Percentiles rank a stretch among this genome's conserved stretches.
phyloP scores from a whole-genome alignment of 2,797 vertebrate genomes.

The Acanthiza pusilla region DNA sequence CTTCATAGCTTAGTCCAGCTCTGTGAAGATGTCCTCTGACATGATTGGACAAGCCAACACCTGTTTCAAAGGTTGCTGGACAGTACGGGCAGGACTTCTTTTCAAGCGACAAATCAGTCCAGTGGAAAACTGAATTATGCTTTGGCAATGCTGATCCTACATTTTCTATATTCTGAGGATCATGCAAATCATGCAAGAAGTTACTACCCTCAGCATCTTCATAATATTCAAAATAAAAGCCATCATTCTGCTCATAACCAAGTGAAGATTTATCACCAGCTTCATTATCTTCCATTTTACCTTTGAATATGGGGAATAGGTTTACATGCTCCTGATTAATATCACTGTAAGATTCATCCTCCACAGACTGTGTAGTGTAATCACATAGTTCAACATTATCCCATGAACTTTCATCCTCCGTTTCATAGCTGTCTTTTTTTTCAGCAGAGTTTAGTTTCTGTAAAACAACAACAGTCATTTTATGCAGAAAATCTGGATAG shows the following conservation, averaged over 20 bases:
- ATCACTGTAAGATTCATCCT: conserved; percentile 76
- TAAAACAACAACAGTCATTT: conserved; percentile 87
- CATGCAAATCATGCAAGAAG: conserved; percentile 78
- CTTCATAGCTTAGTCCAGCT: conserved; percentile 90
- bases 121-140: conserved; percentile 80
- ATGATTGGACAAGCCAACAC: conserved; percentile 96
- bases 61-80: conserved; percentile 94
- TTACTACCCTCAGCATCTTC: conserved; percentile 76
- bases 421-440: conserved; percentile 78
- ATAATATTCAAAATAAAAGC: conserved; percentile 83
- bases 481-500: conserved; percentile 84
- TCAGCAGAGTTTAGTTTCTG: conserved; percentile 83
- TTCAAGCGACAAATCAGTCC: conserved; percentile 82
- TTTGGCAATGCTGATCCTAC: conserved; percentile 75
- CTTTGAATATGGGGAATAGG: conserved; percentile 79
- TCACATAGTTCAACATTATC: conserved; percentile 80
- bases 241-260: conserved; percentile 78
- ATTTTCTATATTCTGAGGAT: conserved; percentile 78
- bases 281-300: conserved; percentile 75
- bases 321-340: conserved; percentile 77
- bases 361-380: conserved; percentile 79
- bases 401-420: conserved; percentile 81
- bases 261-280: conserved; percentile 73
- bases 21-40: conserved; percentile 95
- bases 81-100: conserved; percentile 89